Evolutionary conservation across 2,888 invertebrate genomes (phyloP).

Genomic region (Oegoconia quadripuncta): DNA sequence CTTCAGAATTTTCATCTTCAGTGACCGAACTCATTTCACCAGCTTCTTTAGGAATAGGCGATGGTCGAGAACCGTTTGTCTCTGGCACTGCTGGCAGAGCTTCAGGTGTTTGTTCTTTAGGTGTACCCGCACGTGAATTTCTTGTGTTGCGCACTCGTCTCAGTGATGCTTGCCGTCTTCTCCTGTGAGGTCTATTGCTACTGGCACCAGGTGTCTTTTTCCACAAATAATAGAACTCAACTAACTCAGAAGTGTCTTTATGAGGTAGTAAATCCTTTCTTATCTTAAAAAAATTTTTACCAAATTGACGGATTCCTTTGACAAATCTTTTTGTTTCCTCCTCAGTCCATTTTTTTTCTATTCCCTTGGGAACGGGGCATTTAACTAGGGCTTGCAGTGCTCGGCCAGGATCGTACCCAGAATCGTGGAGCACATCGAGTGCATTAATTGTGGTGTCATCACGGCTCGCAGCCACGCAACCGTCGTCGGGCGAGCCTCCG

Average conservation of each 20-base stretch:
- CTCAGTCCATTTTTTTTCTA: conserved; percentile 98
- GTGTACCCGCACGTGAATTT: conserved; percentile 89
- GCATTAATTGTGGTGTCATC: conserved; percentile 99
- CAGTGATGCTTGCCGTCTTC: conserved; percentile 91
- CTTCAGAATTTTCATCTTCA: conserved; percentile 95
- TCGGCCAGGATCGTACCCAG: conserved; percentile 97
- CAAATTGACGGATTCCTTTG: conserved; percentile 98
- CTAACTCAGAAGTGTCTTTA: conserved; percentile 97
- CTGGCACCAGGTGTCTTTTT: conserved; percentile 99
- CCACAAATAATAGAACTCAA: conserved; percentile 99
- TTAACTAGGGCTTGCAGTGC: conserved; percentile 97
- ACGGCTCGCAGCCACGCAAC: conserved; percentile 96
- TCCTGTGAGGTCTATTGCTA: conserved; percentile 95
- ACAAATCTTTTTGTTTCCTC: conserved; percentile 99
- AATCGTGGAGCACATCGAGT: conserved; percentile 96
- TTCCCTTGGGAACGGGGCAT: conserved; percentile 97
- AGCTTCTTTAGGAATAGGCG: conserved; percentile 83
- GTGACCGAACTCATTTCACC: conserved; percentile 89
- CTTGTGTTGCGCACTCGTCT: conserved; percentile 93
- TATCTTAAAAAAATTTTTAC: conserved; percentile 99
- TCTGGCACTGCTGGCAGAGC: conserved; percentile 71
- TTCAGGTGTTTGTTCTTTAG: conserved; percentile 86
- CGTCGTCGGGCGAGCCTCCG: conserved; percentile 97
- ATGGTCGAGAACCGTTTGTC: conserved; percentile 79
- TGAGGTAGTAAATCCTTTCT: conserved; percentile 97